Conservation (phyloP, 1,140 invertebrate genomes). For the Nasonia longicornis region DNA sequence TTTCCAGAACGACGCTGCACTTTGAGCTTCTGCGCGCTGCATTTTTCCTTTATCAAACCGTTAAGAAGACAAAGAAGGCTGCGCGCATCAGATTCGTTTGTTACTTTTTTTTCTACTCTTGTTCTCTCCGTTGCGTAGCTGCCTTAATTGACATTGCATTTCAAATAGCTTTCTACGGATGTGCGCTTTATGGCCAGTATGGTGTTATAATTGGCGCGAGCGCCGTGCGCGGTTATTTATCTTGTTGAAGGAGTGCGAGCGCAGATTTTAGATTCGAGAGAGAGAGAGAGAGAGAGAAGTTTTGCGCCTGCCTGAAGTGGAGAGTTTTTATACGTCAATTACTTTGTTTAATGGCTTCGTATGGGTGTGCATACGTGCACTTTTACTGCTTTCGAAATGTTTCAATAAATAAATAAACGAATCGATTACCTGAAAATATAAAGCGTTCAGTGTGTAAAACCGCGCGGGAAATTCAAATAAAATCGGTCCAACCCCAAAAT, state of each 20-base stretch:
- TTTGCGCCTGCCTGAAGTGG: not conserved
- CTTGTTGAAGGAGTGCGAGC: not conserved
- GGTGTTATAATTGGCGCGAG: not conserved
- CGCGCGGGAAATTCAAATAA: not conserved
- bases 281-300: no score
- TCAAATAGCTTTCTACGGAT: constrained; percentile 10
- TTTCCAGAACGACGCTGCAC: constrained; percentile 32
- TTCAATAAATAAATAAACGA: not conserved
- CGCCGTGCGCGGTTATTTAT: not conserved
- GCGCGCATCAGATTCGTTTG: not conserved
- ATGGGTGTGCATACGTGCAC: no score
- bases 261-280: no score
- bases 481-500: not conserved
- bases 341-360: not conserved
- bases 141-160: constrained; percentile 8
- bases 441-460: no score
- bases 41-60: constrained; percentile 19
- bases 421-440: not conserved
- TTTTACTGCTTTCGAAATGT: not conserved
- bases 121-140: not conserved
- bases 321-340: not conserved
- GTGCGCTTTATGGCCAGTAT: not conserved
- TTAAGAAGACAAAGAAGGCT: constrained; percentile 21
- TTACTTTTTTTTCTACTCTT: not conserved
- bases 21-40: not conserved